These are phyloP conservation scores for Hydrochoerus hydrochaeris DNA, from an alignment of 2,113 vertebrate species.

Conservation along the genomic window DNA sequence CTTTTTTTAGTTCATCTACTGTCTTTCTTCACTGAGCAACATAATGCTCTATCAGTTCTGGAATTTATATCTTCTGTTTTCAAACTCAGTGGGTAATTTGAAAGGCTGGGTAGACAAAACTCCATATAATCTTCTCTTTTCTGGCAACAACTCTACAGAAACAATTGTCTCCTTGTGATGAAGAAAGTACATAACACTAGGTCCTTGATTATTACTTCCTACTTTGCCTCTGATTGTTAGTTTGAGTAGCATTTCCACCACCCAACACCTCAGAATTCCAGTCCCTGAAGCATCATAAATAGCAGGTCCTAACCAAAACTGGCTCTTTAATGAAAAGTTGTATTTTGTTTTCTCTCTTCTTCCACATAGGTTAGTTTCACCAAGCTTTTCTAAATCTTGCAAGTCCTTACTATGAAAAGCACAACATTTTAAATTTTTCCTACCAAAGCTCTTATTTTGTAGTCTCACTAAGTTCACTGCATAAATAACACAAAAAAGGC, in stretches of 20 bases:
- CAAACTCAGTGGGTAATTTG: slow-evolving; percentile 50
- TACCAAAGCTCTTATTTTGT: not conserved
- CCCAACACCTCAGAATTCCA: not conserved
- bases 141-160: not conserved
- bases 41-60: not conserved
- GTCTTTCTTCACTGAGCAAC: not conserved
- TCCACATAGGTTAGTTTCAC: not conserved
- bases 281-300: not conserved
- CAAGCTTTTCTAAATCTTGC: not conserved
- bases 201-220: slow-evolving; percentile 29
- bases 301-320: not conserved
- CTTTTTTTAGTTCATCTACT: not conserved
- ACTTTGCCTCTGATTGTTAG: slow-evolving; percentile 38
- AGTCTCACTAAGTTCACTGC: not conserved
- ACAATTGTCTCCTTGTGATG: slow-evolving; percentile 45
- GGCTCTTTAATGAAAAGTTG: not conserved
- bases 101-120: slow-evolving; percentile 49
- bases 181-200: not conserved
- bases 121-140: slow-evolving; percentile 54
- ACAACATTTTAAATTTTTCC: not conserved
- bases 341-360: not conserved
- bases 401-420: not conserved
- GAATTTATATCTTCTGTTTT: slow-evolving; percentile 42
- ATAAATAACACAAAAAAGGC: not conserved
- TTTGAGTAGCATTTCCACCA: not conserved